phyloP scores from a whole-genome alignment of 2,113 vertebrate species.

The Gallinago media region DNA sequence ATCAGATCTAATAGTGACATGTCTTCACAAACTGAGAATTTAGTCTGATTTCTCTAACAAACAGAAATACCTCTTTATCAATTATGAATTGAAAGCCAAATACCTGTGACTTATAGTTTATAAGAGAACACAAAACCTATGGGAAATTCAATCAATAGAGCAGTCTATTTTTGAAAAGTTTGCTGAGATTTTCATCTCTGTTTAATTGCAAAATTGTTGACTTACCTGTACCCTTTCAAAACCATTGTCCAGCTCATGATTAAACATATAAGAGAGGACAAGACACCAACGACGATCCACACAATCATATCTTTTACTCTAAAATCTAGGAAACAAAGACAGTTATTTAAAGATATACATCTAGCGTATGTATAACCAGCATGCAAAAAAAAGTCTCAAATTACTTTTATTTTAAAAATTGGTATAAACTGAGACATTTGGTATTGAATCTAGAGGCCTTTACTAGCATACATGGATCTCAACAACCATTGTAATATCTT shows the following conservation, averaged over 20 bases:
- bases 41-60: background rate
- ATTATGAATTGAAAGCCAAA: background rate
- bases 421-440: background rate
- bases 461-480: background rate
- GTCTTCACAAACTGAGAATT: background rate
- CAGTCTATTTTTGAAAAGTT: background rate
- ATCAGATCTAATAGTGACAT: background rate
- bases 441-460: background rate
- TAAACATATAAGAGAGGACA: conserved; percentile 83
- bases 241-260: conserved; percentile 83
- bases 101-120: background rate
- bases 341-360: background rate
- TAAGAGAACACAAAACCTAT: background rate
- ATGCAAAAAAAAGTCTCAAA: background rate
- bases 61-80: background rate
- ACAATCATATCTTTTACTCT: conserved; percentile 78
- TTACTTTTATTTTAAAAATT: background rate
- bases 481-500: background rate
- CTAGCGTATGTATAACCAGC: background rate
- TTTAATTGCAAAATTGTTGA: background rate
- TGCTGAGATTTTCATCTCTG: background rate
- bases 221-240: conserved; percentile 88
- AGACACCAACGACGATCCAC: conserved; percentile 85
- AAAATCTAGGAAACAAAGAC: conserved; percentile 77
- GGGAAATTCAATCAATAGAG: background rate